Conservation (phyloP, 2,797 vertebrate genomes). For the Melanotaenia trifasciata region DNA sequence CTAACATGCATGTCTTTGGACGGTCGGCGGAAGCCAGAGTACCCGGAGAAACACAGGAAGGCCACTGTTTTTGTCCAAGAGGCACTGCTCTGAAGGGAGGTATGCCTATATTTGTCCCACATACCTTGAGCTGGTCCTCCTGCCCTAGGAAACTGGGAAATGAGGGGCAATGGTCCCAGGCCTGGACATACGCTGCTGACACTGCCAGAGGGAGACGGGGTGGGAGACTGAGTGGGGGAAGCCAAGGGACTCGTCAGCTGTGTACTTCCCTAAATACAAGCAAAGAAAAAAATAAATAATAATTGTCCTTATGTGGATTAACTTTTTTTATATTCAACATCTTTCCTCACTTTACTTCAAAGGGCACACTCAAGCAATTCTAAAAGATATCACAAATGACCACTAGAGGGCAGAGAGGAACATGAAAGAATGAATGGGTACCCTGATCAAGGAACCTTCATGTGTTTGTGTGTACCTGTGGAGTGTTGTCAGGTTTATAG, state of each 20-base stretch:
- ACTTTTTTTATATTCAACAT: neutral
- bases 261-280: slow-evolving; percentile 85
- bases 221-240: slow-evolving; percentile 95
- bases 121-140: slow-evolving; percentile 94
- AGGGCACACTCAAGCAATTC: neutral
- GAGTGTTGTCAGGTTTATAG: slow-evolving; percentile 89
- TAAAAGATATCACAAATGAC: neutral
- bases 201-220: slow-evolving; percentile 92
- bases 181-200: slow-evolving; percentile 93
- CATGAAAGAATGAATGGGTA: neutral
- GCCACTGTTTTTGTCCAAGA: too few species aligned
- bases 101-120: neutral
- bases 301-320: neutral
- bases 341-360: neutral
- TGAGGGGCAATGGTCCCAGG: slow-evolving; percentile 92
- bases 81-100: too few species aligned
- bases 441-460: neutral
- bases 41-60: too few species aligned
- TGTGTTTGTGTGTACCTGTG: slow-evolving; percentile 83
- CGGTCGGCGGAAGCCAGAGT: too few species aligned
- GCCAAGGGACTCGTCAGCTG: slow-evolving; percentile 93
- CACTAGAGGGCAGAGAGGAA: slow-evolving; percentile 5
- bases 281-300: neutral
- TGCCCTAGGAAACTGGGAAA: slow-evolving; percentile 92
- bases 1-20: too few species aligned